A percentile compares a stretch with the other conserved stretches of the same genome.
Conservation (phyloP, 2,113 vertebrate genomes). For the Silurus glanis region DNA sequence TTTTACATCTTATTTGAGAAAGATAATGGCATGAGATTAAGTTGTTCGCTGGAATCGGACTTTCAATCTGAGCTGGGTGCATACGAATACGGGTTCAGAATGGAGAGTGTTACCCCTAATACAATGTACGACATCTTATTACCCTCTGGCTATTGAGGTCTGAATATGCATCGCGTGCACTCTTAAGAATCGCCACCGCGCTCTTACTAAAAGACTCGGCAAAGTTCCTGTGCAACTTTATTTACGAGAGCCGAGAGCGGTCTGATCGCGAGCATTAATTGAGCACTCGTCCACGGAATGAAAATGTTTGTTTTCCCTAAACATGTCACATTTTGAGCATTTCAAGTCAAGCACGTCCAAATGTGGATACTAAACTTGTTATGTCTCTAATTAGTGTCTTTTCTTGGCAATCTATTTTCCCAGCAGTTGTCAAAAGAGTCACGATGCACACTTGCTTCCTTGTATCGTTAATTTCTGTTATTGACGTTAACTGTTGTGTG, state of each 20-base stretch:
- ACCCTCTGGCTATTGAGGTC: constrained; percentile 18
- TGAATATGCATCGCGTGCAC: constrained; percentile 3
- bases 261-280: neutral
- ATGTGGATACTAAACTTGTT: neutral
- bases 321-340: neutral
- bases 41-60: constrained; percentile 30
- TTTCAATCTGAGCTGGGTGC: constrained; percentile 33
- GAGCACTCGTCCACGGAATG: neutral
- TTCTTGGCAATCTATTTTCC: neutral
- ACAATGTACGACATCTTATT: constrained; percentile 26
- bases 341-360: neutral
- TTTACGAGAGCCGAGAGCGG: neutral
- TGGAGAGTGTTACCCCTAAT: constrained; percentile 27
- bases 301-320: neutral
- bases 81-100: constrained; percentile 9
- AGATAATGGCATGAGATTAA: constrained; percentile 54
- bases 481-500: neutral
- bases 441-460: neutral
- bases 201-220: constrained; percentile 8
- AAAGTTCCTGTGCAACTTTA: neutral
- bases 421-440: neutral
- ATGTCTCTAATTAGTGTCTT: neutral
- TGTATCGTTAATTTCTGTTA: neutral
- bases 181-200: constrained; percentile 32
- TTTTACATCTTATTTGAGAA: constrained; percentile 50